Evolutionary conservation across 2,888 invertebrate species (phyloP).

Genomic region (Aporophyla lueneburgensis): DNA sequence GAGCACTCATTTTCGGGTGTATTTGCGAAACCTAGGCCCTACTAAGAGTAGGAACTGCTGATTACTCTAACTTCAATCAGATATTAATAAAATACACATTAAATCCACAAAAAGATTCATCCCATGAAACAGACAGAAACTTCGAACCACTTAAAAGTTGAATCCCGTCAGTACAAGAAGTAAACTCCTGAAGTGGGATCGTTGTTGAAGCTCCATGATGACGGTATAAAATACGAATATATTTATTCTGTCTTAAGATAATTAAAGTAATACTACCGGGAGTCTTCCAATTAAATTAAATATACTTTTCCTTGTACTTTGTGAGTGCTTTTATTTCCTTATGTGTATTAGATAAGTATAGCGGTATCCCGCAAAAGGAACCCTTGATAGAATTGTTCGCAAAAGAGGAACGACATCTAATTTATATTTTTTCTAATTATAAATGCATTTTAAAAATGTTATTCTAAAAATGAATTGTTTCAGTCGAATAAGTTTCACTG

Average conservation of each 20-base stretch:
- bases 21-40: too few relatives aligned
- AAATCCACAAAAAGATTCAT: not conserved
- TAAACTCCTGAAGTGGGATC: conserved; percentile 12
- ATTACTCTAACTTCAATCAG: too few relatives aligned
- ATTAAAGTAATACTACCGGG: conserved; percentile 35
- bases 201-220: conserved; percentile 9
- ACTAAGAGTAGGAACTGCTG: too few relatives aligned
- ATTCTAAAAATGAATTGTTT: too few relatives aligned
- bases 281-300: conserved; percentile 34
- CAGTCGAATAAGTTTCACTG: too few relatives aligned
- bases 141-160: conserved; percentile 38
- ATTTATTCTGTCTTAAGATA: conserved; percentile 13
- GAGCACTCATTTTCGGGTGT: too few relatives aligned
- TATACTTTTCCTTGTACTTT: conserved; percentile 16
- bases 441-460: too few relatives aligned
- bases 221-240: conserved; percentile 17
- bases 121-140: conserved; percentile 3
- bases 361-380: too few relatives aligned
- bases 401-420: too few relatives aligned
- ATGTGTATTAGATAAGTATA: not conserved
- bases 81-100: not conserved
- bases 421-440: too few relatives aligned
- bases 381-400: not conserved
- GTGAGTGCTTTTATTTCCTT: not conserved
- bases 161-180: not conserved